Evolutionary conservation across 2,113 vertebrate species (phyloP).

Genomic region (Coptodon rendalli): DNA sequence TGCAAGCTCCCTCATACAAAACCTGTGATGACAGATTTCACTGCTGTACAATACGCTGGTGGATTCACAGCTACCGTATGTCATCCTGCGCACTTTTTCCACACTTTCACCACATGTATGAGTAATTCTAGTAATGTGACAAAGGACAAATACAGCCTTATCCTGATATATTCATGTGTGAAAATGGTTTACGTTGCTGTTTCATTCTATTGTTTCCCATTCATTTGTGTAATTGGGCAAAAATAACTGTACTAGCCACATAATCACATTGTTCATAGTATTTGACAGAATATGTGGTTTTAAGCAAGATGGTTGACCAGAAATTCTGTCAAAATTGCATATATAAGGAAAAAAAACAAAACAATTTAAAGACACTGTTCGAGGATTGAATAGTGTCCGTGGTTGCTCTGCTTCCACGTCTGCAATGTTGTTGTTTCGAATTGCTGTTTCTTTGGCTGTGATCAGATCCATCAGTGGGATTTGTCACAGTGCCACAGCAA

Average conservation of each 20-base stretch:
- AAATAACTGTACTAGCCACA: not conserved
- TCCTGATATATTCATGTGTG: not conserved
- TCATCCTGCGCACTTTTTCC: not conserved
- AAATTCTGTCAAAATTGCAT: not conserved
- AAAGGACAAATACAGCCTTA: not conserved
- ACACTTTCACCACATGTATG: not conserved
- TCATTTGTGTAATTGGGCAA: not conserved
- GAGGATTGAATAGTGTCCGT: not conserved
- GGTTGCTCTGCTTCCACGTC: not conserved
- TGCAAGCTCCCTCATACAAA: not conserved
- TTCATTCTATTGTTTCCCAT: not conserved
- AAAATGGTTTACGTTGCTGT: not conserved
- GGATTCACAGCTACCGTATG: not conserved
- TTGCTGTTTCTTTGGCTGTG: not conserved
- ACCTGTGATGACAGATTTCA: not conserved
- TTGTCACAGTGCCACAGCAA: not conserved
- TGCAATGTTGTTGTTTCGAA: not conserved
- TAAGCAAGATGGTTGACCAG: not conserved
- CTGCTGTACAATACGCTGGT: not conserved
- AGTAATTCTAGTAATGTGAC: not conserved
- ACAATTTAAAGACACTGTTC: not conserved
- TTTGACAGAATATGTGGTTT: not conserved
- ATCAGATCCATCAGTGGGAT: not conserved
- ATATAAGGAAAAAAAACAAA: fast-evolving
- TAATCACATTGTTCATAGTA: not conserved